Evolutionary conservation across 2,888 invertebrate species (phyloP).

Genomic region (Pedicia rivosa): DNA sequence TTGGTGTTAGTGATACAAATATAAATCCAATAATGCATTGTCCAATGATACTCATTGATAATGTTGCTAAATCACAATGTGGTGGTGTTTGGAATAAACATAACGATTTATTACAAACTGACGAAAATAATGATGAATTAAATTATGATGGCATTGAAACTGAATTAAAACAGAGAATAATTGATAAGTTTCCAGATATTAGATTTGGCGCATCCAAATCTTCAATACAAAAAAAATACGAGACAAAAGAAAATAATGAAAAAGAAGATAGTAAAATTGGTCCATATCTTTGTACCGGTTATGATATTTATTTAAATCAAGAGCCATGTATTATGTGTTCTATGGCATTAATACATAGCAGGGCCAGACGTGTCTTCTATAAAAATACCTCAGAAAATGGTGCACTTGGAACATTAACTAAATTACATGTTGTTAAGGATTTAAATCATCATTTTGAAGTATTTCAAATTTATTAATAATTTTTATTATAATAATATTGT

Average conservation of each 20-base stretch:
- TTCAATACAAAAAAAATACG: conserved; percentile 25
- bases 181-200: conserved; percentile 23
- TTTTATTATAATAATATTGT: too few species aligned
- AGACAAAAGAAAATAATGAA: conserved; percentile 11
- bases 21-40: conserved; percentile 68
- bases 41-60: conserved; percentile 70
- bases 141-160: conserved; percentile 31
- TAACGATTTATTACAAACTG: conserved; percentile 11
- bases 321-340: conserved; percentile 94
- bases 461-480: conserved; percentile 30
- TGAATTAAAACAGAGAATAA: conserved; percentile 26
- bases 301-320: conserved; percentile 60
- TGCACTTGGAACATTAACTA: conserved; percentile 50
- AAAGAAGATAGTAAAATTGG: conserved; percentile 31
- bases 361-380: conserved; percentile 70
- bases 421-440: conserved; percentile 59
- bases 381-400: conserved; percentile 41
- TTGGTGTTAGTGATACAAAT: conserved; percentile 34
- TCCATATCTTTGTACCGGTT: conserved; percentile 76
- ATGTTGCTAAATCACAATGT: conserved; percentile 66
- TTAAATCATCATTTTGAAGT: conserved; percentile 90
- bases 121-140: conserved; percentile 19
- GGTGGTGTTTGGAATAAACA: conserved; percentile 50
- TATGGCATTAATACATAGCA: conserved; percentile 89
- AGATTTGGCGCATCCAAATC: conserved; percentile 35